Evolutionary conservation across 2,888 invertebrate genomes (phyloP).

Genomic region (Siphlonurus alternatus): DNA sequence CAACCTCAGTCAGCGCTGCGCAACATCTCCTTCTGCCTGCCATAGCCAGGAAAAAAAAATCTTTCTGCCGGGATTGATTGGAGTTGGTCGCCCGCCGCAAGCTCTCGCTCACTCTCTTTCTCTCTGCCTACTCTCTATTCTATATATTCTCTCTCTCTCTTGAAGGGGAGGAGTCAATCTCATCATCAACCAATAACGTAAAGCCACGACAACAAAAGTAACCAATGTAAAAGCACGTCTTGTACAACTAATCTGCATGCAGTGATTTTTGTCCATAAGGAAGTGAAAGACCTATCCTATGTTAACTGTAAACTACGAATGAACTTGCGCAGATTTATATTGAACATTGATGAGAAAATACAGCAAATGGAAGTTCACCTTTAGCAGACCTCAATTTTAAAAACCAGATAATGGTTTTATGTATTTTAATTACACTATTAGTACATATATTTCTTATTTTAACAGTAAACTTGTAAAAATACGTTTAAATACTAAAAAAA

Average conservation of each 20-base stretch:
- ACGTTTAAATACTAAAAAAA: too few relatives aligned
- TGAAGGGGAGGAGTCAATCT: background rate
- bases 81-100: background rate
- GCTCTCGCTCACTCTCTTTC: background rate
- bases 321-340: background rate
- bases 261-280: background rate
- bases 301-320: background rate
- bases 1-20: background rate
- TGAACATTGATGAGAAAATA: too few relatives aligned
- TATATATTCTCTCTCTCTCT: background rate
- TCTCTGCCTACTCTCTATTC: background rate
- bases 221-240: background rate
- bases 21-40: background rate
- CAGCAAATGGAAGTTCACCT: too few relatives aligned
- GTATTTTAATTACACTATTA: too few relatives aligned
- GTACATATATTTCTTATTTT: too few relatives aligned
- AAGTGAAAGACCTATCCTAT: background rate
- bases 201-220: background rate
- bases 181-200: background rate
- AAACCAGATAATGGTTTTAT: too few relatives aligned
- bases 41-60: background rate
- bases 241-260: background rate
- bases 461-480: too few relatives aligned
- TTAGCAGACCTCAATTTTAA: too few relatives aligned
- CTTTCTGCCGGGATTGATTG: slow-evolving; percentile 2